Conservation (phyloP, 2,888 invertebrate species). For the Phymatocera aterrima region DNA sequence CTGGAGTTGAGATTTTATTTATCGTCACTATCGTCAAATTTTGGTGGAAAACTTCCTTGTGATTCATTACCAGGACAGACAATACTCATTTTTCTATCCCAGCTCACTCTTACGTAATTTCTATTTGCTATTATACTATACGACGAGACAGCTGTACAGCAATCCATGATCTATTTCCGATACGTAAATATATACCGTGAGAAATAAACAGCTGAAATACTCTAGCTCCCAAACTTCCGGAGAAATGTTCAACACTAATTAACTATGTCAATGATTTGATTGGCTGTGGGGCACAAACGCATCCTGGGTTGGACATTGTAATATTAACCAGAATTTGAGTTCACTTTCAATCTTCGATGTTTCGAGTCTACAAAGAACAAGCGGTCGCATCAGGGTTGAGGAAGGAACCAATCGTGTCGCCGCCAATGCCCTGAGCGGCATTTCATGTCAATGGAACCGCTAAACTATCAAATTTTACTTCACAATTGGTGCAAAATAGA, state of each 20-base stretch:
- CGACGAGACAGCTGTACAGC: constrained; percentile 11
- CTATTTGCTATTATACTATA: constrained; percentile 1
- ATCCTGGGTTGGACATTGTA: not conserved
- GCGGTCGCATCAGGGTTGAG: no score
- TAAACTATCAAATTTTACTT: no score
- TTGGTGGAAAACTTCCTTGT: not conserved
- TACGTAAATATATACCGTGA: not conserved
- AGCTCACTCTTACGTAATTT: not conserved
- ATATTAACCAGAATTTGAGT: not conserved
- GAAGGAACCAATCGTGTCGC: no score
- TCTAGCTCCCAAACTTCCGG: constrained; percentile 8
- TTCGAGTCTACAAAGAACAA: no score
- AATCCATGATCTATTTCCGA: constrained; percentile 22
- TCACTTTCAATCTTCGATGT: not conserved
- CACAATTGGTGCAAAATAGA: no score
- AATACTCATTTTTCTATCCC: not conserved
- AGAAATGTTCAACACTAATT: constrained; percentile 6
- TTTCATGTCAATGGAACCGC: no score
- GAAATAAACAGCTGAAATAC: constrained; percentile 32
- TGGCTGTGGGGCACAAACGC: not conserved
- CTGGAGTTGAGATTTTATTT: not conserved
- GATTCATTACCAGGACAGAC: not conserved
- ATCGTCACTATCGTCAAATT: not conserved
- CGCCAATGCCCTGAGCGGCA: no score
- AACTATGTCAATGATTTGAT: not conserved